Evolutionary conservation across 1,140 invertebrate genomes (phyloP).

Genomic region (Drosophila nasuta): DNA sequence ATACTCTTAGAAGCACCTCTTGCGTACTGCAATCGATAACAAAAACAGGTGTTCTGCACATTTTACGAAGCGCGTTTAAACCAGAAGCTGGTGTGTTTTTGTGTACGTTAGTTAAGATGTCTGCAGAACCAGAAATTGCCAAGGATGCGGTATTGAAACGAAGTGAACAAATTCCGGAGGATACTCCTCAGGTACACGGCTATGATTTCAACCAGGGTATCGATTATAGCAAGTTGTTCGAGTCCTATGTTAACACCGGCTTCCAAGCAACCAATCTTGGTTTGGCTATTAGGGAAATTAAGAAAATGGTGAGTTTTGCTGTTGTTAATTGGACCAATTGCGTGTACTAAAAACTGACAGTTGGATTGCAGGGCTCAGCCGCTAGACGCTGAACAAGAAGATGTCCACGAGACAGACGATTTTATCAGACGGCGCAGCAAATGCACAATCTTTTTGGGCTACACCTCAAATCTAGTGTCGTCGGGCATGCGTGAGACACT

Average conservation of each 20-base stretch:
- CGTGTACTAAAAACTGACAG: constrained; percentile 53
- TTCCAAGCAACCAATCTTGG: constrained; percentile 99
- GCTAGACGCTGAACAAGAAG: constrained; percentile 88
- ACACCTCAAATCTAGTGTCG: constrained; percentile 99
- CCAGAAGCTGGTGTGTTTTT: constrained; percentile 26
- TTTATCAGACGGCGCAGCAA: constrained; percentile 92
- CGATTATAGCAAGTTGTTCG: constrained; percentile 93
- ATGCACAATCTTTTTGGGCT: constrained; percentile 99
- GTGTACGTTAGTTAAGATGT: constrained; percentile 55
- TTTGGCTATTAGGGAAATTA: constrained; percentile 95
- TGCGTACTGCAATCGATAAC: constrained; percentile 1
- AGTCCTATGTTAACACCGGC: constrained; percentile 92
- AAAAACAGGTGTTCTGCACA: constrained; percentile 35
- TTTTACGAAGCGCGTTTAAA: constrained; percentile 41
- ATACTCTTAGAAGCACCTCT: background rate
- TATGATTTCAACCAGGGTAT: constrained; percentile 98
- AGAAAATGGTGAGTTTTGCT: constrained; percentile 91
- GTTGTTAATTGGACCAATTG: background rate
- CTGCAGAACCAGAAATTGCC: constrained; percentile 86
- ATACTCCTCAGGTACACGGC: constrained; percentile 89
- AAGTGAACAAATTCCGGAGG: constrained; percentile 87
- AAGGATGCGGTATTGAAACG: constrained; percentile 89
- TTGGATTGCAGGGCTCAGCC: constrained; percentile 87
- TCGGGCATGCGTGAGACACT: constrained; percentile 97
- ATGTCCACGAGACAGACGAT: constrained; percentile 90